Base-by-base conservation (phyloP, 2,797 vertebrate species). In the Sardinella longiceps region DNA sequence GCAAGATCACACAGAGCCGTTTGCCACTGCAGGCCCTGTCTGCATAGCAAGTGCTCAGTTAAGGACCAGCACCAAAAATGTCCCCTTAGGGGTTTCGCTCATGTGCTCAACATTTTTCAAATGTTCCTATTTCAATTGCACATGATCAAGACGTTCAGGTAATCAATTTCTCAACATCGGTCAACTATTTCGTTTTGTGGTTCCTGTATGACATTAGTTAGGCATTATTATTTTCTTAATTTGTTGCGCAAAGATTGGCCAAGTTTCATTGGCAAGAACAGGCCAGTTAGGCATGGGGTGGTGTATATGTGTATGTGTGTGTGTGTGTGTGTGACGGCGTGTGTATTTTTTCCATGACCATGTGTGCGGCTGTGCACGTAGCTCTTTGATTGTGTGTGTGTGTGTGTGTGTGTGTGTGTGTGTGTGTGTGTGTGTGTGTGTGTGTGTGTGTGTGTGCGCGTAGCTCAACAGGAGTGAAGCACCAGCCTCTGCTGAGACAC, bases 21-120 rank as follows among this genome's bases (percentile, higher is more conserved):
- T 77, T 23, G 70, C 37, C 70, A 77, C 5, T 39, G 70, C 70
- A 43, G 70, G 37, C 33, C 70, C 70, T 23, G 70, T 91, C 90
- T 88, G 91, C 87, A 89, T 89, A 88, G 90, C 89, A 90, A 91
- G 89, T 93, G 90, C 93, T 91, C 92, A 91, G 91, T 92, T 92
- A 91, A 90, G 91, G 90, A 91, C 92, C 70, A 77, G 70, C 70
- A 77, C 70, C 37, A 77, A 23, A 43, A 43, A n/a, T n/a, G 37
- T 39, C 70, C 70, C 70, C 70, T 77, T 77, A 77, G 70, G 70
- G 70, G 70, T 77, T 77, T 43, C 70, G 33, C 66, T 77, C 70
- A 77, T 77, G 70, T 77, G 70, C 70, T 77, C 70, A n/a, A 77
- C 70, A 77, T 77, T 77, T 77, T 39, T 77, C 20, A 77, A 77